A percentile compares a stretch with the other conserved stretches of the same genome.
phyloP scores from a whole-genome alignment of 2,888 invertebrate genomes.

The Nipponacmea schrenckii region DNA sequence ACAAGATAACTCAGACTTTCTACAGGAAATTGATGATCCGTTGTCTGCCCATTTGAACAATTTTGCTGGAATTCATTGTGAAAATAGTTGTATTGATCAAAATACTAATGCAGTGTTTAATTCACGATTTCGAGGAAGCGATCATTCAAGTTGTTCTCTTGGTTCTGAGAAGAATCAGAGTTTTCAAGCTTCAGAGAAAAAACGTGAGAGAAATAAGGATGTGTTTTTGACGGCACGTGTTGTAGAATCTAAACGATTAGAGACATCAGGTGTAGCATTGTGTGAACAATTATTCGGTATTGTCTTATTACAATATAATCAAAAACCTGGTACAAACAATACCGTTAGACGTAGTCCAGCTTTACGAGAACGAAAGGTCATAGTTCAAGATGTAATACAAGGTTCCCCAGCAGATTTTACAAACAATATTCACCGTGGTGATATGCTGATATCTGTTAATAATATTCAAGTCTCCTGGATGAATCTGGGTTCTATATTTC shows the following conservation, averaged over 20 bases:
- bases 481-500: constrained; percentile 44
- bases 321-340: constrained; percentile 34
- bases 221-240: constrained; percentile 35
- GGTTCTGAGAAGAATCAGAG: neutral
- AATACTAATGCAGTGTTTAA: neutral
- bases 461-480: constrained; percentile 50
- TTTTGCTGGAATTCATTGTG: neutral
- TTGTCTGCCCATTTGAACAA: neutral
- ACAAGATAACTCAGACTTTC: neutral
- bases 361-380: constrained; percentile 47
- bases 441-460: constrained; percentile 54
- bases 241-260: constrained; percentile 29
- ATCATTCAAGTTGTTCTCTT: constrained; percentile 8
- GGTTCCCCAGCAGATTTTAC: constrained; percentile 48
- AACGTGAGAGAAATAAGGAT: constrained; percentile 35
- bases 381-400: constrained; percentile 50
- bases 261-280: constrained; percentile 42
- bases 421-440: constrained; percentile 54
- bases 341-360: constrained; percentile 34
- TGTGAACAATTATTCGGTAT: constrained; percentile 57
- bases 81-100: neutral
- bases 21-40: neutral
- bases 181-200: constrained; percentile 14
- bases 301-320: constrained; percentile 50
- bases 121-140: neutral